Percentiles rank a stretch among this genome's conserved stretches.
phyloP scores from a whole-genome alignment of 2,113 vertebrate genomes.

The Arenaria interpres region DNA sequence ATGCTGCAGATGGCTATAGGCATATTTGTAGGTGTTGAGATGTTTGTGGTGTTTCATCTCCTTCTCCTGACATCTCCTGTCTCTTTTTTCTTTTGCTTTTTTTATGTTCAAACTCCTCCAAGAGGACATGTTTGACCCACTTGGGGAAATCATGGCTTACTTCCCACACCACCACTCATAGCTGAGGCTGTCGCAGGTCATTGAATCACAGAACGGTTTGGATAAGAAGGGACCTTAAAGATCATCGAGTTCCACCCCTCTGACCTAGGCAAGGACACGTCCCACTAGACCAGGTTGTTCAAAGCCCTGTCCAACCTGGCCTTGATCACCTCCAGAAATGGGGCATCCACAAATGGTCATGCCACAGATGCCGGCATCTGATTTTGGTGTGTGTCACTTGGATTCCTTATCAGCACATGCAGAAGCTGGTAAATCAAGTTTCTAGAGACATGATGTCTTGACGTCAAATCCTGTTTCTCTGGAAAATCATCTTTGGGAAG shows the following conservation, averaged over 20 bases:
- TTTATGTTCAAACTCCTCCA: not conserved
- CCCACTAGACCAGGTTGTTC: too few species aligned
- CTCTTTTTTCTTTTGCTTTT: not conserved
- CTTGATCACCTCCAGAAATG: too few species aligned
- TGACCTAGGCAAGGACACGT: too few species aligned
- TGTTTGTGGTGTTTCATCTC: not conserved
- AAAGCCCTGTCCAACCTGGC: too few species aligned
- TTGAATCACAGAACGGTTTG: too few species aligned
- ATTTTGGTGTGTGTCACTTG: rapidly evolving
- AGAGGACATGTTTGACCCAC: not conserved
- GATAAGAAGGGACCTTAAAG: too few species aligned
- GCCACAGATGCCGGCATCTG: not conserved
- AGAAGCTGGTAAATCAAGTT: not conserved
- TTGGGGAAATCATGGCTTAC: not conserved
- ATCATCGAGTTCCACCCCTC: too few species aligned
- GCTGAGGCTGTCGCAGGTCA: not conserved
- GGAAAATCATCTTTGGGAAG: not conserved
- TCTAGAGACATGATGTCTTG: not conserved
- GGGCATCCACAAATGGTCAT: too few species aligned
- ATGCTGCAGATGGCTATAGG: not conserved
- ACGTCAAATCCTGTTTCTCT: not conserved
- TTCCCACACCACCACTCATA: not conserved
- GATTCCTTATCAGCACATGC: not conserved
- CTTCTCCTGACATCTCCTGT: not conserved
- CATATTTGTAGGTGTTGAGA: not conserved